These are phyloP conservation scores for Temnothorax curvispinosus DNA, from an alignment of 1,140 invertebrate genomes.

Conservation along the genomic window DNA sequence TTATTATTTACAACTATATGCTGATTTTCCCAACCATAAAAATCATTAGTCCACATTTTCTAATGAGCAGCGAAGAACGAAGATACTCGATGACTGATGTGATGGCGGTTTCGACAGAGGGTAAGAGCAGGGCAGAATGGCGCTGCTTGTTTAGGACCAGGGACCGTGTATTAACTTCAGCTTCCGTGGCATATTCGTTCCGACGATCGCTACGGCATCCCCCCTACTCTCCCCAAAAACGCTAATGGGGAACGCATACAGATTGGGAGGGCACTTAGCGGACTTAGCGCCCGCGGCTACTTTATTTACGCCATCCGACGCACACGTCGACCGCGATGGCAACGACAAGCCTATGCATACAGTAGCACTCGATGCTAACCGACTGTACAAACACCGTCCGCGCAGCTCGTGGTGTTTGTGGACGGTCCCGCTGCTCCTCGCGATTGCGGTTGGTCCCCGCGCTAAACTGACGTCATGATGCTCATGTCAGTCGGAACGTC, in stretches of 20 bases:
- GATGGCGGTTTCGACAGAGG: constrained; percentile 27
- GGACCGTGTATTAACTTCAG: constrained; percentile 55
- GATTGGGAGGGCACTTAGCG: constrained; percentile 74
- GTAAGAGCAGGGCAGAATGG: not conserved
- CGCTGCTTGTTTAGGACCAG: constrained; percentile 72
- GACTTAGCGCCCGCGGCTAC: constrained; percentile 74
- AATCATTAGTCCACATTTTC: constrained; percentile 29
- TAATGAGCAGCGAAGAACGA: not conserved
- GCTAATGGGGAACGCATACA: constrained; percentile 69
- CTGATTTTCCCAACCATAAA: not conserved
- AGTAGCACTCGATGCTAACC: constrained; percentile 75
- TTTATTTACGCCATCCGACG: constrained; percentile 74
- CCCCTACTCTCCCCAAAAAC: constrained; percentile 42
- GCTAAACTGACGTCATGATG: constrained; percentile 67
- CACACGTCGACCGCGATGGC: constrained; percentile 58
- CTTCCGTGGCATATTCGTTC: constrained; percentile 47
- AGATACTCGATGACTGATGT: constrained; percentile 7
- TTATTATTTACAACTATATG: not conserved
- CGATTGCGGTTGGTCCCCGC: constrained; percentile 60
- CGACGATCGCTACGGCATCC: constrained; percentile 52
- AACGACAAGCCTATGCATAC: constrained; percentile 71
- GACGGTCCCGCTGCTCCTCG: constrained; percentile 53
- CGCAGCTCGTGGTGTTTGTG: constrained; percentile 60
- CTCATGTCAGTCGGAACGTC: constrained; percentile 63
- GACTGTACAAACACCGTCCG: constrained; percentile 66